phyloP scores from a whole-genome alignment of 2,888 invertebrate species.

The Lissonota sp. region DNA sequence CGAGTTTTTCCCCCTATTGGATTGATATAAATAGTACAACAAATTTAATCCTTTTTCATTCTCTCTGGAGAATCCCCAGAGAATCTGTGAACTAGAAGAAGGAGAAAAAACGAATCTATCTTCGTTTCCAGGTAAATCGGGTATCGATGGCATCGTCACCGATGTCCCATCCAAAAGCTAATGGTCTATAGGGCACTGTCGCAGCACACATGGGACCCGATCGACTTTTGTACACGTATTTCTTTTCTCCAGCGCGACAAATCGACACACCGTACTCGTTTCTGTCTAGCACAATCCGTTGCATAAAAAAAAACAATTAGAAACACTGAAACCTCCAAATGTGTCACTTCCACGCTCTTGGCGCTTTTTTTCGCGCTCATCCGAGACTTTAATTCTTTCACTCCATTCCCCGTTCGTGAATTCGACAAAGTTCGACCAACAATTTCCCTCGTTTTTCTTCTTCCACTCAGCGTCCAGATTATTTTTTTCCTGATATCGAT shows the following conservation, averaged over 20 bases:
- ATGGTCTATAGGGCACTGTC: conserved; percentile 62
- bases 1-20: neutral
- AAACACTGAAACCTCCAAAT: neutral
- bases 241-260: conserved; percentile 65
- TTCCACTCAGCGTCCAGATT: neutral
- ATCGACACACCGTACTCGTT: conserved; percentile 63
- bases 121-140: conserved; percentile 75
- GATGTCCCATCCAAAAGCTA: conserved; percentile 51
- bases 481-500: too few relatives aligned
- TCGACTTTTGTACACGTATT: conserved; percentile 66
- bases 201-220: conserved; percentile 73
- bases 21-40: neutral
- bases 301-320: neutral
- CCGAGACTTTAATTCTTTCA: conserved; percentile 1
- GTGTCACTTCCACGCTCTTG: conserved; percentile 25
- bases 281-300: neutral
- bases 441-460: conserved; percentile 23
- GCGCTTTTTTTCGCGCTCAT: conserved; percentile 18
- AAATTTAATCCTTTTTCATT: conserved; percentile 11
- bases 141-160: conserved; percentile 68
- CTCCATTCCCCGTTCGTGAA: conserved; percentile 17
- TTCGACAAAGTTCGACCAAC: conserved; percentile 16
- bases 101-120: conserved; percentile 73
- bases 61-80: conserved; percentile 24
- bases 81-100: conserved; percentile 40